Evolutionary conservation across 2,888 invertebrate species (phyloP), one percentile per base, ranked within the genome.

Genomic region (Erebia ligea): DNA sequence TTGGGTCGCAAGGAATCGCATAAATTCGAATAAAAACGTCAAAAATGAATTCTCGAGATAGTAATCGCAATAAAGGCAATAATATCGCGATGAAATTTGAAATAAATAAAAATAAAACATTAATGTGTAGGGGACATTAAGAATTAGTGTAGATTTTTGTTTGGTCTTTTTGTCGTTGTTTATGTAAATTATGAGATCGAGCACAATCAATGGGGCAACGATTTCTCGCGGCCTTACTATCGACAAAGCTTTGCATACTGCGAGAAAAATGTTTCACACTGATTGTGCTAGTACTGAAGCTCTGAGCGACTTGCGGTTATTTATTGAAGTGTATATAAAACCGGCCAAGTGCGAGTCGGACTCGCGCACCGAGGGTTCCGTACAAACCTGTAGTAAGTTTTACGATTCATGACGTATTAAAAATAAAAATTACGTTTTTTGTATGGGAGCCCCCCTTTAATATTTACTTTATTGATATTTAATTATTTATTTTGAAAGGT

Each of bases 1-100:
- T 80, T 76, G 77, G 78, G 76, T 76, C 80, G 78, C 80, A 80
- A 80, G 84, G 85, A 86, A 87, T 86, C 88, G 85, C 88, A 92
- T 93, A 92, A 92, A 92, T 92, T 90, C 87, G 85, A 87, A 93
- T 92, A 92, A 93, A 92, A 92, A 91, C 83, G 92, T 92, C 92
- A 91, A 90, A 92, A 92, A 89, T 88, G 88, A 87, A 91, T 90
- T 88, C 91, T 86, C 88, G 81, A 92, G 92, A 92, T 92, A 88
- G 86, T 92, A 91, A 93, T 93, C 92, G 91, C 90, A 86, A 90
- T 92, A 88, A 90, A 90, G 82, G 88, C 89, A 90, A 92, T 90
- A 90, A 91, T 90, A 90, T 89, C 86, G 90, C 91, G 91, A 89
- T 89, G 91, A 91, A 88, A 89, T 87, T 88, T 83, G 83, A 85